Evolutionary conservation across 2,888 invertebrate genomes (phyloP).

Genomic region (Resseliella maxima): DNA sequence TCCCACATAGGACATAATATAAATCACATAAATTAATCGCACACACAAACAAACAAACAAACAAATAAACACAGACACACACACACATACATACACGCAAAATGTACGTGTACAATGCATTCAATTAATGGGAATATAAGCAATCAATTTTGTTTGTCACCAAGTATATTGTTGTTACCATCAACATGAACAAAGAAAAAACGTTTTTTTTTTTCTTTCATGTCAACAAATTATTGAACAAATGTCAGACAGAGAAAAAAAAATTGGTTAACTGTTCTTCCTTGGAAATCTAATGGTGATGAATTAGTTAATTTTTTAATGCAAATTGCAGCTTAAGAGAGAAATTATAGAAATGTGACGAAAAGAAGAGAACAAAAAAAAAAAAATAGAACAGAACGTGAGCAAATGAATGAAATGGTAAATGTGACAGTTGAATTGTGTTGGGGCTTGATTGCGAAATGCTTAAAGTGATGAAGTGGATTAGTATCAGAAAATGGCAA

Average conservation of each 20-base stretch:
- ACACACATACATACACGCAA: neutral
- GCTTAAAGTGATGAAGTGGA: too few relatives aligned
- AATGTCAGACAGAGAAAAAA: neutral
- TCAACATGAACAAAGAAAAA: neutral
- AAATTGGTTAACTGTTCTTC: slow-evolving; percentile 26
- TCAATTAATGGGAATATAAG: slow-evolving; percentile 27
- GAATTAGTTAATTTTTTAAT: neutral
- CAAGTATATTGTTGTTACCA: neutral
- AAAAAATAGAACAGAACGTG: too few relatives aligned
- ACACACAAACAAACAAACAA: neutral
- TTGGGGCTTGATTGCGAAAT: too few relatives aligned
- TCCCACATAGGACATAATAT: neutral
- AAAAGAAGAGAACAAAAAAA: neutral
- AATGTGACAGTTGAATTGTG: too few relatives aligned
- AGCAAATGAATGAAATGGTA: too few relatives aligned
- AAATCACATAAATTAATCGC: neutral
- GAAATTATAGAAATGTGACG: neutral
- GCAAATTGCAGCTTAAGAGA: slow-evolving; percentile 18
- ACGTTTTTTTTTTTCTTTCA: neutral
- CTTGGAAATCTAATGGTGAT: slow-evolving; percentile 43
- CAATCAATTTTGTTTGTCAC: neutral
- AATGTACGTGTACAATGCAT: slow-evolving; percentile 1
- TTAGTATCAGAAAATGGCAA: too few relatives aligned
- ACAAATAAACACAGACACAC: too few relatives aligned
- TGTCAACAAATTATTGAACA: neutral